These are phyloP conservation scores for Propithecus coquereli DNA, from an alignment of 2,113 vertebrate genomes.

Conservation along the genomic window DNA sequence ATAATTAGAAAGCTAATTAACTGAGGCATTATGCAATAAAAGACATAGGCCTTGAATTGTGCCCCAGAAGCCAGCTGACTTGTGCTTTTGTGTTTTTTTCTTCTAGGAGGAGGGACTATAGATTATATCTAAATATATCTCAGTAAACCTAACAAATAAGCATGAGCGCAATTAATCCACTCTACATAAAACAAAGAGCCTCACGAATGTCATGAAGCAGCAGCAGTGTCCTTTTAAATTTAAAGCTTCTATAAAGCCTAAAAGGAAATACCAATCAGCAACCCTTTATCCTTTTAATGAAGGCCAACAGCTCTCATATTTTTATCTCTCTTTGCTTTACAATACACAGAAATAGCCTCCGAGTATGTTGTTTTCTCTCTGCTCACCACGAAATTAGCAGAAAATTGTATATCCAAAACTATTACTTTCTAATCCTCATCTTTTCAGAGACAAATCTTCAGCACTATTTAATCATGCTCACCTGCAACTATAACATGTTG, in stretches of 20 bases:
- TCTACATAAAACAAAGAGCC: constrained; percentile 52
- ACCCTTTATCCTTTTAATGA: constrained; percentile 66
- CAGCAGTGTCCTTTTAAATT: constrained; percentile 49
- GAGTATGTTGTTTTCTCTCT: constrained; percentile 46
- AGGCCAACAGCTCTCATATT: constrained; percentile 48
- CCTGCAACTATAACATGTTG: neutral
- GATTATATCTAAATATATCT: constrained; percentile 68
- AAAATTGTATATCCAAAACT: neutral
- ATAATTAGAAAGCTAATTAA: constrained; percentile 68
- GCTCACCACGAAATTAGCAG: constrained; percentile 41
- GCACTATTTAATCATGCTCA: constrained; percentile 15
- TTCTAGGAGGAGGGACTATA: constrained; percentile 40
- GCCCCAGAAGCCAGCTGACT: constrained; percentile 31
- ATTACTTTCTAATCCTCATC: neutral
- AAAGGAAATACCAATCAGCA: constrained; percentile 66
- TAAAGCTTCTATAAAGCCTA: constrained; percentile 59
- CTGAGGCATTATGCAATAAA: constrained; percentile 34
- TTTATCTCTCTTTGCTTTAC: constrained; percentile 58
- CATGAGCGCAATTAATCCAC: constrained; percentile 33
- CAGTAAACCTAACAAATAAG: constrained; percentile 61
- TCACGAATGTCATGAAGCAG: constrained; percentile 35
- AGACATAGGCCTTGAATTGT: constrained; percentile 52
- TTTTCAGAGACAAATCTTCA: constrained; percentile 26
- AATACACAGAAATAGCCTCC: constrained; percentile 40
- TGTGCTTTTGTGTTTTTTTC: constrained; percentile 31